A percentile compares a stretch with the other conserved stretches of the same genome.
Conservation (phyloP, 2,113 vertebrate genomes). For the Oryzias javanicus region DNA sequence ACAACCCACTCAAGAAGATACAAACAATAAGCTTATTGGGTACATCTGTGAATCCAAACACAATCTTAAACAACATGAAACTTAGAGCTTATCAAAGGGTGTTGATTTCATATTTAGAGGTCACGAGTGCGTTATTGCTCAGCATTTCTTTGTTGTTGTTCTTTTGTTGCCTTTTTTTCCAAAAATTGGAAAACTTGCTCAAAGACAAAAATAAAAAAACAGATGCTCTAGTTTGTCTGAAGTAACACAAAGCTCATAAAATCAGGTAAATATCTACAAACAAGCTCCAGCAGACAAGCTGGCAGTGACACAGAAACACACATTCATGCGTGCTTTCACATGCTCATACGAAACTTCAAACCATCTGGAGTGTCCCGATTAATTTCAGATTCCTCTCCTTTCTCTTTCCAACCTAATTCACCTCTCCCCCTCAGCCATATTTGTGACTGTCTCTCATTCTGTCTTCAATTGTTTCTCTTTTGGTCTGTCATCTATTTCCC, state of each 20-base stretch:
- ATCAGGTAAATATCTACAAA: slow-evolving; percentile 41
- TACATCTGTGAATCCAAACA: not conserved
- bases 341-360: slow-evolving; percentile 33
- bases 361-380: slow-evolving; percentile 72
- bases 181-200: slow-evolving; percentile 22
- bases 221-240: slow-evolving; percentile 58
- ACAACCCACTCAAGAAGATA: slow-evolving; percentile 19
- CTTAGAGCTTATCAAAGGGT: not conserved
- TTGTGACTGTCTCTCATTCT: slow-evolving; percentile 45
- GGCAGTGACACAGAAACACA: slow-evolving; percentile 21
- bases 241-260: slow-evolving; percentile 33
- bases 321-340: slow-evolving; percentile 12
- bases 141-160: not conserved
- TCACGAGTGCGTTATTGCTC: too few species aligned
- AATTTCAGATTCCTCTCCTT: slow-evolving; percentile 64
- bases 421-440: slow-evolving; percentile 57
- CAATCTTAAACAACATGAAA: not conserved
- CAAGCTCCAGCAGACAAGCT: slow-evolving; percentile 27
- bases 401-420: slow-evolving; percentile 70
- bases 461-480: slow-evolving; percentile 48
- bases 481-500: slow-evolving; percentile 24
- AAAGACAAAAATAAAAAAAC: slow-evolving; percentile 18
- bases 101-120: not conserved
- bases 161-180: slow-evolving; percentile 7
- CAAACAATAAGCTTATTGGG: slow-evolving; percentile 2